phyloP scores from a whole-genome alignment of 2,797 vertebrate species.

The Rachycentron canadum region DNA sequence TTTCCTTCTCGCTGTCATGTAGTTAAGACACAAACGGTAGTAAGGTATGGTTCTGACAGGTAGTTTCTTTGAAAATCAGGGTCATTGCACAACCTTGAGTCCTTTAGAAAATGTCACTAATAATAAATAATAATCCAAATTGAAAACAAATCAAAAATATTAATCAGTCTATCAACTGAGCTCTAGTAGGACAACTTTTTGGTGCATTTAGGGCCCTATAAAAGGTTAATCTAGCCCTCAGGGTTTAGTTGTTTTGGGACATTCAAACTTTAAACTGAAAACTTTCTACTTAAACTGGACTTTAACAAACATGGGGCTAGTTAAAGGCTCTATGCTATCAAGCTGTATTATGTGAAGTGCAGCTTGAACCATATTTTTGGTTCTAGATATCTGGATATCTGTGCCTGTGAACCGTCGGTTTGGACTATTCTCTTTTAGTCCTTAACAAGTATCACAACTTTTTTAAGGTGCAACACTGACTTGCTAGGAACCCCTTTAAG shows the following conservation, averaged over 20 bases:
- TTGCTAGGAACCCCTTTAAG: neutral
- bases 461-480: neutral
- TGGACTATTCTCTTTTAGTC: neutral
- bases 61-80: no score
- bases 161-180: neutral
- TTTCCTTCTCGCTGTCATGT: neutral
- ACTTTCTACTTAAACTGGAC: neutral
- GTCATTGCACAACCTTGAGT: no score
- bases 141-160: no score
- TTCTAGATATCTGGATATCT: neutral
- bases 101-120: no score
- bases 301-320: neutral
- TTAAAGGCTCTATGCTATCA: neutral
- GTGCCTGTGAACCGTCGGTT: neutral
- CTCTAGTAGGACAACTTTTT: neutral
- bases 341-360: neutral
- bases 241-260: neutral
- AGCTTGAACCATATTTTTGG: neutral
- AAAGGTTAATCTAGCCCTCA: neutral
- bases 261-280: neutral
- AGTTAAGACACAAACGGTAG: neutral
- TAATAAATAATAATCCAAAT: no score
- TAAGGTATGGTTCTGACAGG: no score
- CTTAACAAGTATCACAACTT: neutral
- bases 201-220: neutral